A percentile compares a stretch with the other conserved stretches of the same genome.
These are phyloP conservation scores for Harmothoe impar DNA, from an alignment of 2,888 invertebrate genomes.

Conservation along the genomic window DNA sequence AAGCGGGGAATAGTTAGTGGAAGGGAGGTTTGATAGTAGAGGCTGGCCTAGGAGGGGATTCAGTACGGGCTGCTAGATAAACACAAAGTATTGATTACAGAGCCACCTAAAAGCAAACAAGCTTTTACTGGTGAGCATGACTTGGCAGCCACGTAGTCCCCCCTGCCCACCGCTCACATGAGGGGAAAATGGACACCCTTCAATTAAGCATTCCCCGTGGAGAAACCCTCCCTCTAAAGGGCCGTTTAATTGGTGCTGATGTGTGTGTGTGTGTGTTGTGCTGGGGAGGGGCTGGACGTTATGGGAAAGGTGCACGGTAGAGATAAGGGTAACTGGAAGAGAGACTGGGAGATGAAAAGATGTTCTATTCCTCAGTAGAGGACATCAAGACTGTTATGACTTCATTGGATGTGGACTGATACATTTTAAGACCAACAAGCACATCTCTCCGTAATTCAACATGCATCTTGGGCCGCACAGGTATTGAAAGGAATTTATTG, in stretches of 20 bases:
- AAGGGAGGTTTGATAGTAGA: neutral
- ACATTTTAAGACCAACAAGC: no score
- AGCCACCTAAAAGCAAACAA: slow-evolving; percentile 34
- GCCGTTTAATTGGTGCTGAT: neutral
- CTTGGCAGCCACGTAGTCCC: slow-evolving; percentile 18
- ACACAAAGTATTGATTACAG: slow-evolving; percentile 36
- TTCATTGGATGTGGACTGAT: no score
- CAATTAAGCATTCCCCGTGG: neutral
- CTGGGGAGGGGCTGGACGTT: neutral
- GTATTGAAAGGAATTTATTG: no score
- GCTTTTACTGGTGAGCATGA: slow-evolving; percentile 7
- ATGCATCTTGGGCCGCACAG: no score
- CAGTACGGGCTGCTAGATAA: slow-evolving; percentile 25
- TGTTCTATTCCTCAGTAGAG: no score
- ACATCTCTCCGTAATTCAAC: no score
- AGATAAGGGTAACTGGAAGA: neutral
- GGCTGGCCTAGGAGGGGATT: neutral
- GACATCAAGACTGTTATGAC: no score
- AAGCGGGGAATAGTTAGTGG: neutral
- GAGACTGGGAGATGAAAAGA: neutral
- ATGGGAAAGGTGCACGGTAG: neutral
- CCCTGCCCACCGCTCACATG: neutral
- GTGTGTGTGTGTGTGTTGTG: slow-evolving; percentile 7
- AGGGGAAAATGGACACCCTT: neutral
- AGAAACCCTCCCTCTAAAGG: neutral